Conservation (phyloP, 2,888 invertebrate genomes). For the Achlya flavicornis region DNA sequence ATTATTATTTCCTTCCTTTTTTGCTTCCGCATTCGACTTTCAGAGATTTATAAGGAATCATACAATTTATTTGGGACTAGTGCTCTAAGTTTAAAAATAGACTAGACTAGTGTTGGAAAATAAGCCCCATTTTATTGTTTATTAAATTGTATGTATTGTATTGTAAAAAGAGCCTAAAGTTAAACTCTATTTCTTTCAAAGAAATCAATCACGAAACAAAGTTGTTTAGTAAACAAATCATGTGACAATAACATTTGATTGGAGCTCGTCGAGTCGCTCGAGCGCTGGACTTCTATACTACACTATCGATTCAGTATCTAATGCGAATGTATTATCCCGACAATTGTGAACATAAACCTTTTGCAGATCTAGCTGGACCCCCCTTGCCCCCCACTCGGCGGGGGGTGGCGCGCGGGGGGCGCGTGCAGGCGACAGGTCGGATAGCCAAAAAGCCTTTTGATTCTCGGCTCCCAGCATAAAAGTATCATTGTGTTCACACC, state of each 20-base stretch:
- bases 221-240: not conserved
- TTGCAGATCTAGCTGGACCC: not conserved
- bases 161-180: no score
- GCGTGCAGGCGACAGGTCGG: conserved; percentile 17
- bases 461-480: conserved; percentile 32
- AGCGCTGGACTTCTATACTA: not conserved
- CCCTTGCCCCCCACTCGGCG: not conserved
- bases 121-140: no score
- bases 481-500: conserved; percentile 40
- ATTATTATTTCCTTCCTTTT: conserved; percentile 28
- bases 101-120: no score
- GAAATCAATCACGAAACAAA: not conserved
- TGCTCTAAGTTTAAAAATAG: no score
- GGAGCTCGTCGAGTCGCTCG: not conserved
- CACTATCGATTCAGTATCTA: not conserved
- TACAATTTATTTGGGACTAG: not conserved
- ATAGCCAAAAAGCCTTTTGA: conserved; percentile 41
- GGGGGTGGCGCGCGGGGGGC: no score
- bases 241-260: not conserved
- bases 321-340: not conserved
- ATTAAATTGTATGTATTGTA: no score
- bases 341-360: conserved; percentile 1
- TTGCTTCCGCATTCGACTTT: conserved; percentile 15
- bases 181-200: not conserved
- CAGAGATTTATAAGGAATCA: conserved; percentile 24